Base-by-base conservation (phyloP, 2,113 vertebrate genomes). In the Alligator mississippiensis region DNA sequence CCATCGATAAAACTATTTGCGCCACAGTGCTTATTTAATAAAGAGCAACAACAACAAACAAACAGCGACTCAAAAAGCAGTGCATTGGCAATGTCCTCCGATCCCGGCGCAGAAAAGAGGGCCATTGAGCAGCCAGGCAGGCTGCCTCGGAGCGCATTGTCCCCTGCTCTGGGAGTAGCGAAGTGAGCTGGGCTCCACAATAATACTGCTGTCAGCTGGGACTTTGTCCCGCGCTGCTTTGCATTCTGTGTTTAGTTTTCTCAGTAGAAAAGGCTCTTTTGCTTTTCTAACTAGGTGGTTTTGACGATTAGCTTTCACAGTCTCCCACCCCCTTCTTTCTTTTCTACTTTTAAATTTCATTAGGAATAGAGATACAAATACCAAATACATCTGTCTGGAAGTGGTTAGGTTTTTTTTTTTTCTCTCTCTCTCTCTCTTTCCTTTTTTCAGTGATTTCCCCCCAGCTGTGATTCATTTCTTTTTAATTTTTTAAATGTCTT, bases 401-500 rank as follows among this genome's bases (percentile, higher is more conserved):
- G 92, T 74, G 72, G 90, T 4, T 1, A 89, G 85, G 78, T 78
- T 93, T 86, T 91, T 95, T 93, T 95, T 96, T 93, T 93, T n/a
- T n/a, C n/a, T 95, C 95, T 95, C 93, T 95, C 88, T 93, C 90
- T 92, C 90, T 66, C 84, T 80, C 66, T 80, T 95, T 88, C 89
- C 90, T 94, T 70, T 92, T 93, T 76, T 80, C 28, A 27, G 89
- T 87, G 78, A 80, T 93, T 86, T 86, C 11, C 82, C 89, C 85
- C 95, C 90, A 94, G 91, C 95, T 88, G 93, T 89, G 91, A 94
- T 94, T 92, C 94, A 91, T 80, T 87, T 88, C 94, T 95, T 93
- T 92, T 93, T 95, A 95, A 82, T 91, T 95, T 93, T 95, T 96
- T 93, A 92, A 96, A 96, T 95, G 91, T 95, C 88, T 93, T 88